Percentiles rank a stretch among this genome's conserved stretches.
phyloP scores from a whole-genome alignment of 2,113 vertebrate genomes.

The Zapornia atra region DNA sequence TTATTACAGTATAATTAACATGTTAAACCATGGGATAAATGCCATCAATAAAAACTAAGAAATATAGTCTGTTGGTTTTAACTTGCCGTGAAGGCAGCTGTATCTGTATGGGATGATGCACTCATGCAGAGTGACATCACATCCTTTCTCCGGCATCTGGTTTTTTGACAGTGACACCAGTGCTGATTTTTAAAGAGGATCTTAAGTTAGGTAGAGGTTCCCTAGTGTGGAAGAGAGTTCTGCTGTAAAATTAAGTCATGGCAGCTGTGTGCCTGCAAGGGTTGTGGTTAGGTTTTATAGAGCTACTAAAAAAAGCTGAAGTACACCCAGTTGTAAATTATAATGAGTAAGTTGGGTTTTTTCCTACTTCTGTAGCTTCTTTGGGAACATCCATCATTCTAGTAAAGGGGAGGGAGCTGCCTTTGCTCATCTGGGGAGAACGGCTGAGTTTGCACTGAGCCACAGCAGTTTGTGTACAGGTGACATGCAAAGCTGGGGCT shows the following conservation, averaged over 20 bases:
- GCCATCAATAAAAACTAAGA: conserved; percentile 98
- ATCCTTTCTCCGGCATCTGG: neutral
- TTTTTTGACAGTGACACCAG: neutral
- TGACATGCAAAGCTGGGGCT: neutral
- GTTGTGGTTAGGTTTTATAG: neutral
- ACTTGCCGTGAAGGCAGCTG: neutral
- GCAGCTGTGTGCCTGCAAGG: neutral
- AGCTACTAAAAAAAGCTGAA: neutral
- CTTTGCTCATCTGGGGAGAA: neutral
- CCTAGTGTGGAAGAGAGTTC: neutral
- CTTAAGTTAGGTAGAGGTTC: neutral
- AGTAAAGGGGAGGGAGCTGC: neutral
- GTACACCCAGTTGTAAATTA: neutral
- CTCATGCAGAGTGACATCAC: fast-evolving
- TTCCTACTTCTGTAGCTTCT: neutral
- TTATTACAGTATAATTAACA: conserved; percentile 99
- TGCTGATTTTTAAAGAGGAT: neutral
- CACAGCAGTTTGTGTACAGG: neutral
- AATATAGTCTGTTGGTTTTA: conserved; percentile 72
- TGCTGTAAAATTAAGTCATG: neutral
- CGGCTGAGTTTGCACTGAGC: neutral
- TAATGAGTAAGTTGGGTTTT: neutral
- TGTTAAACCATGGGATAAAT: conserved; percentile 98
- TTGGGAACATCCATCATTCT: neutral
- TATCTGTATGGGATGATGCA: fast-evolving